Percentiles rank a stretch among this genome's conserved stretches.
phyloP scores from a whole-genome alignment of 2,888 invertebrate genomes.

The Agonopterix arenella region DNA sequence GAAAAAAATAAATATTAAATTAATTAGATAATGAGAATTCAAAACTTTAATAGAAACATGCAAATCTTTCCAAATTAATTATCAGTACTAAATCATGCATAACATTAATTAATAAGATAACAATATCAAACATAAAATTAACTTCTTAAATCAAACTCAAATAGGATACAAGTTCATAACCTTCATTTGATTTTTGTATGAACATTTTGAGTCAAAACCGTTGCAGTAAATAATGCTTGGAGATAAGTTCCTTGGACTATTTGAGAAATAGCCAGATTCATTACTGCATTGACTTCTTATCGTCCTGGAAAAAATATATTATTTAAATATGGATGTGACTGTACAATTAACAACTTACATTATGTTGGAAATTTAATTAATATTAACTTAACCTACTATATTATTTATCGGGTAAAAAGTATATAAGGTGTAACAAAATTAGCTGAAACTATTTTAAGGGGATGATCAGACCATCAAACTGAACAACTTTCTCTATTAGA shows the following conservation, averaged over 20 bases:
- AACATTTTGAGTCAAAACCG: slow-evolving; percentile 3
- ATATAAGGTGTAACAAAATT: too few relatives aligned
- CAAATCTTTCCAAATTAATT: background rate
- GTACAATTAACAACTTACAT: too few relatives aligned
- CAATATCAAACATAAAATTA: background rate
- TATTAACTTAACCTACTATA: too few relatives aligned
- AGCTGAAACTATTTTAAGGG: too few relatives aligned
- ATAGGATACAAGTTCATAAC: slow-evolving; percentile 10
- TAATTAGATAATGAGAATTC: background rate
- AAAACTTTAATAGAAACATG: background rate
- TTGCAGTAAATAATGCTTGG: slow-evolving; percentile 6
- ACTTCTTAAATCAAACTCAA: background rate
- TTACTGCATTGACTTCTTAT: slow-evolving; percentile 25
- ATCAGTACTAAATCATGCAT: background rate
- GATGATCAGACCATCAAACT: too few relatives aligned
- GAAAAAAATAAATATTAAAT: background rate
- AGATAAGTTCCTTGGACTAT: slow-evolving; percentile 17
- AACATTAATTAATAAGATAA: background rate
- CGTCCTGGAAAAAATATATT: background rate
- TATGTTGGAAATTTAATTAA: too few relatives aligned
- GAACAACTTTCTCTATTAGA: too few relatives aligned
- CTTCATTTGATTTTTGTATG: slow-evolving; percentile 7
- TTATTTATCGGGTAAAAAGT: too few relatives aligned
- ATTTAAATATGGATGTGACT: too few relatives aligned
- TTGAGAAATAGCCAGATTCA: slow-evolving; percentile 38